phyloP scores from a whole-genome alignment of 2,797 vertebrate species.

The Loriculus beryllinus region DNA sequence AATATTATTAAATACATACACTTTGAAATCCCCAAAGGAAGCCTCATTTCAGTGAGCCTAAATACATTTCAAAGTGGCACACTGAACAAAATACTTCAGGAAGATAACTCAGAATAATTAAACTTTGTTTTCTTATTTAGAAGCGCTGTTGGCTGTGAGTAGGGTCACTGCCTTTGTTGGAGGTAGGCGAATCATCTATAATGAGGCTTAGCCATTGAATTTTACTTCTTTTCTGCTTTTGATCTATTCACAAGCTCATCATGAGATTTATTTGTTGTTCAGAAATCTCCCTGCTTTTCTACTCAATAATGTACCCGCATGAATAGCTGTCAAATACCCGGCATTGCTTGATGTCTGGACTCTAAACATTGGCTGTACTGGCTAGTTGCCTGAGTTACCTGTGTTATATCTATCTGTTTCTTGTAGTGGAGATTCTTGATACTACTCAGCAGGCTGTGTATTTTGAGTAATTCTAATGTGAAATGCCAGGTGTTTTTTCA shows the following conservation, averaged over 20 bases:
- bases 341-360: conserved; percentile 9
- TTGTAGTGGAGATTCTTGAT: conserved; percentile 6
- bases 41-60: neutral
- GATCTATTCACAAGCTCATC: conserved; percentile 37
- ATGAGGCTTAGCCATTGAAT: conserved; percentile 31
- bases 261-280: conserved; percentile 61
- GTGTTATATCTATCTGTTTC: conserved; percentile 17
- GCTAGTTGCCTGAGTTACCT: conserved; percentile 50
- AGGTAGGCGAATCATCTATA: neutral
- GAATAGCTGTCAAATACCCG: conserved; percentile 26
- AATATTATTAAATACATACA: neutral
- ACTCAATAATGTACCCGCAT: neutral
- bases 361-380: neutral
- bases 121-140: conserved; percentile 28
- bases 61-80: conserved; percentile 26
- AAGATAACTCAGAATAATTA: conserved; percentile 31
- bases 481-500: neutral
- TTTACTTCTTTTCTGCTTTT: conserved; percentile 48
- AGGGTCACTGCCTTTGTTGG: conserved; percentile 36
- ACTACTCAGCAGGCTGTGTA: conserved; percentile 4
- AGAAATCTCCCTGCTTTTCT: conserved; percentile 10
- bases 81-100: conserved; percentile 1
- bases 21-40: neutral
- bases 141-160: neutral
- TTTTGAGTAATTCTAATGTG: conserved; percentile 51